phyloP scores from a whole-genome alignment of 2,888 invertebrate genomes.

The Phyto melanocephala region DNA sequence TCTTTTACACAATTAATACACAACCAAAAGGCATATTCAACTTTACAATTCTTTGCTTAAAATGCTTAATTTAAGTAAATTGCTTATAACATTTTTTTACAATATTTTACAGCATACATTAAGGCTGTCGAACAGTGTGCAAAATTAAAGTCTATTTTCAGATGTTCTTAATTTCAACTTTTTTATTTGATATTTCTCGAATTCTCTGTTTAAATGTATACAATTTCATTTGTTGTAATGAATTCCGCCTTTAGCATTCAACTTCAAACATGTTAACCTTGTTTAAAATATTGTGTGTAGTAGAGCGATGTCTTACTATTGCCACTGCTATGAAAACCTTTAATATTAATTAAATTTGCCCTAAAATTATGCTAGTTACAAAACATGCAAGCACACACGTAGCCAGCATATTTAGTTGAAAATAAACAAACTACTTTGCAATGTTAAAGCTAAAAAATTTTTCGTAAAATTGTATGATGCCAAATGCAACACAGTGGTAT shows the following conservation, averaged over 20 bases:
- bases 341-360: slow-evolving; percentile 54
- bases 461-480: slow-evolving; percentile 1
- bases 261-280: slow-evolving; percentile 51
- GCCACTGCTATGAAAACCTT: slow-evolving; percentile 5
- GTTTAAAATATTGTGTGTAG: slow-evolving; percentile 1
- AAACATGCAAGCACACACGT: not conserved
- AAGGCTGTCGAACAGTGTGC: not conserved
- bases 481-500: slow-evolving; percentile 6
- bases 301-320: not conserved
- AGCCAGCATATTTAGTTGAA: not conserved
- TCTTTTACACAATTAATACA: no score
- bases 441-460: slow-evolving; percentile 20
- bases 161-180: not conserved
- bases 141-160: slow-evolving; percentile 10
- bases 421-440: not conserved
- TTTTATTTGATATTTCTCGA: not conserved
- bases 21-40: no score
- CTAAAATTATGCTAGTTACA: slow-evolving; percentile 35
- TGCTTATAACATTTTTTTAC: no score
- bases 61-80: no score
- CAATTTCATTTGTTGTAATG: not conserved
- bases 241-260: slow-evolving; percentile 38
- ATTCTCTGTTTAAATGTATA: no score
- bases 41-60: no score
- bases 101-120: no score